phyloP scores from a whole-genome alignment of 2,797 vertebrate species.

The Calcarius lapponicus region DNA sequence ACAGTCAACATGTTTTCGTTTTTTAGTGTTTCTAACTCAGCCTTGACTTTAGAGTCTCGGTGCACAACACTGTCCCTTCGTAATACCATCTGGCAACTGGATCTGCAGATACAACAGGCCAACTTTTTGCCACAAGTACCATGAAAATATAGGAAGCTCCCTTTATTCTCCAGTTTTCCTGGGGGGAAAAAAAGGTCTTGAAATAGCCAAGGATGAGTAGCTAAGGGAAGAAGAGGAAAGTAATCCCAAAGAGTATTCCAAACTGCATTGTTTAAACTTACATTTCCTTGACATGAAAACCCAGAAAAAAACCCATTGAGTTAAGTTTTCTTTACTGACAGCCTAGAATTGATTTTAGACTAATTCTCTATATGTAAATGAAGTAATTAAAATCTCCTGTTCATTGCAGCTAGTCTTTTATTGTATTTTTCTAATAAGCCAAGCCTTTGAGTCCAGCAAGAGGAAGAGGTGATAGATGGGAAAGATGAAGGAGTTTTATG shows the following conservation, averaged over 20 bases:
- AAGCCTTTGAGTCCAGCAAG: neutral
- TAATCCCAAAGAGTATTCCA: conserved; percentile 5
- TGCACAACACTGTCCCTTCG: neutral
- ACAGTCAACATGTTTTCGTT: neutral
- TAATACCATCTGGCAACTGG: neutral
- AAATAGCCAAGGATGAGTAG: neutral
- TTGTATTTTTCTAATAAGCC: conserved; percentile 48
- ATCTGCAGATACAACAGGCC: neutral
- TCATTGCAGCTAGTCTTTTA: conserved; percentile 56
- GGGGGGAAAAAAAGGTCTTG: neutral
- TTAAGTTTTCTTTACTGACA: conserved; percentile 51
- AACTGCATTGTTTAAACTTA: conserved; percentile 48
- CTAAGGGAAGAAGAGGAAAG: conserved; percentile 4
- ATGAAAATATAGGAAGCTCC: neutral
- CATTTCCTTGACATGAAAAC: conserved; percentile 58
- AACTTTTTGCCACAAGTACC: neutral
- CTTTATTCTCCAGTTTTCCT: neutral
- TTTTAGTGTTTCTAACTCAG: neutral
- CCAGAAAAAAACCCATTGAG: neutral
- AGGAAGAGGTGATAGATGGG: neutral
- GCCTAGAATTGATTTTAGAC: conserved; percentile 63
- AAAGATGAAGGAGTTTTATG: conserved; percentile 6
- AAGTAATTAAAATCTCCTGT: conserved; percentile 52
- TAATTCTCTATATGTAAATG: conserved; percentile 68
- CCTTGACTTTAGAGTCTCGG: neutral